These are phyloP conservation scores for Drepana arcuata DNA, from an alignment of 1,140 invertebrate species.

Conservation along the genomic window DNA sequence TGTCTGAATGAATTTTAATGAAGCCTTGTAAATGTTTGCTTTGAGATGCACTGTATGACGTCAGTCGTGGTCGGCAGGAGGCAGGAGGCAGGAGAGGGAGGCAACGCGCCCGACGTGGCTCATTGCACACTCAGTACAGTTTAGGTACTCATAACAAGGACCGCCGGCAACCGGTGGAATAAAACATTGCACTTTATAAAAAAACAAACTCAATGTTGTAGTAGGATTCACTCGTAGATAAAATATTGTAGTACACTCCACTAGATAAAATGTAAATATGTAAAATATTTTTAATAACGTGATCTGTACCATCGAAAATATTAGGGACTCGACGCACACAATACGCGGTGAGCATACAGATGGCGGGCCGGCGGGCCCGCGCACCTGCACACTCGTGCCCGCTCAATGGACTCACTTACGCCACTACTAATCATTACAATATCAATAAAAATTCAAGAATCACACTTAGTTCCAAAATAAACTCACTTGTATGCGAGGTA, in stretches of 20 bases:
- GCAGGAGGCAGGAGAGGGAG: conserved; percentile 22
- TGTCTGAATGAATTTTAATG: too few species aligned
- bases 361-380: conserved; percentile 21
- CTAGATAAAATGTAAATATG: conserved; percentile 71
- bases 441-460: conserved; percentile 75
- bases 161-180: conserved; percentile 65
- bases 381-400: conserved; percentile 33
- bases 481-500: conserved; percentile 80
- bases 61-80: conserved; percentile 24
- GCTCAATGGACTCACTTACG: conserved; percentile 57
- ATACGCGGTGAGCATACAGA: conserved; percentile 47
- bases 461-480: conserved; percentile 81
- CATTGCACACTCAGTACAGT: conserved; percentile 49
- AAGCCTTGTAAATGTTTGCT: conserved; percentile 6
- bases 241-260: conserved; percentile 70
- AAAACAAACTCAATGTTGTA: conserved; percentile 70
- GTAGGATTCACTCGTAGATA: conserved; percentile 66
- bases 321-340: conserved; percentile 66
- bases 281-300: conserved; percentile 69
- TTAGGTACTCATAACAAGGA: conserved; percentile 68
- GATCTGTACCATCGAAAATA: conserved; percentile 68
- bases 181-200: conserved; percentile 66
- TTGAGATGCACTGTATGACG: conserved; percentile 15
- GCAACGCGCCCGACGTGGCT: conserved; percentile 41
- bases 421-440: conserved; percentile 70